Evolutionary conservation across 2,888 invertebrate genomes (phyloP), one percentile per base, ranked within the genome.

Genomic region (Gibbula magus): DNA sequence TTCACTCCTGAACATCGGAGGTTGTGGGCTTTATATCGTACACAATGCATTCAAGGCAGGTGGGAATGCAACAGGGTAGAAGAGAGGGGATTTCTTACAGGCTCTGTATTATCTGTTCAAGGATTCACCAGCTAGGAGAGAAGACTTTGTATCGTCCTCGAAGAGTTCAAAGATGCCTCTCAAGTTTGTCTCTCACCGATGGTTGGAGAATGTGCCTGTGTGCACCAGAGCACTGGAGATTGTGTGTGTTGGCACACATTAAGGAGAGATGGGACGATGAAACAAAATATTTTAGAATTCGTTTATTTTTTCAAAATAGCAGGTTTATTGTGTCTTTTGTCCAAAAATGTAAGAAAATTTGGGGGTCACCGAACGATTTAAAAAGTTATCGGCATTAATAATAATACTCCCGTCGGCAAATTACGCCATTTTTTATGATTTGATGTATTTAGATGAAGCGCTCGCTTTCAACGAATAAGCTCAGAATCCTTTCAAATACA

Each of bases 71-170:
- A 79, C 82, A 18, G 79, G 56, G 70, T 85, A 85, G 85, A 75
- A 67, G 16, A 29, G 90, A 32, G 78, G 80, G 7, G 66, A 75
- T 70, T 85, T 89, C 76, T 83, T 91, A 29, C 75, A 79, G 25
- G 82, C 85, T 54, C n/a, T 85, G n/a, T 89, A 88, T 66, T 84
- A 86, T 67, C 79, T 91, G 7, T 91, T 91, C 74, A 87, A 90
- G 76, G 86, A 91, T 78, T 82, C 85, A 10, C 88, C 91, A 54
- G 84, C 88, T 45, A 84, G 88, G 75, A 79, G 86, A 78, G 85
- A 83, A 18, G 88, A 89, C 73, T 91, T 86, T 74, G 84, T 79
- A 3, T 73, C 74, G 39, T 61, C 80, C 39, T 83, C 87, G 7
- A 78, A 79, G 8, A 84, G 77, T 54, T 35, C 80, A 32, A 10